Evolutionary conservation across 2,888 invertebrate species (phyloP).

Genomic region (Hyposoter didymator): DNA sequence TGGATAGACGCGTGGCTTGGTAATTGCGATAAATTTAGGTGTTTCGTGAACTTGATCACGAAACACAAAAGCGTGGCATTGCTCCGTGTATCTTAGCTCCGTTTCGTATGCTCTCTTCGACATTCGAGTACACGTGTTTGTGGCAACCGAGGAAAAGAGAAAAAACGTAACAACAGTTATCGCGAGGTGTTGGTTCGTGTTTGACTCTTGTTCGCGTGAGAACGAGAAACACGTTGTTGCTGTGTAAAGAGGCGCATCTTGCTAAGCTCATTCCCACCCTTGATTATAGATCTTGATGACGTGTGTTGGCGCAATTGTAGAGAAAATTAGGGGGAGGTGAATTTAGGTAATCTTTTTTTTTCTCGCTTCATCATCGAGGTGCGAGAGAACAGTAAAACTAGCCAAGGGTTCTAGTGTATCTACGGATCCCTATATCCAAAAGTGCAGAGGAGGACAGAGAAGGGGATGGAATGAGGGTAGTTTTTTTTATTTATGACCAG

Average conservation of each 20-base stretch:
- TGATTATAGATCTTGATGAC: conserved; percentile 59
- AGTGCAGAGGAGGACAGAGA: conserved; percentile 13
- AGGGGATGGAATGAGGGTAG: conserved; percentile 61
- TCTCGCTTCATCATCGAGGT: conserved; percentile 61
- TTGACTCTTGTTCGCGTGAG: conserved; percentile 67
- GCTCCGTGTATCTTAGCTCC: conserved; percentile 26
- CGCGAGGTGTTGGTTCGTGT: conserved; percentile 42
- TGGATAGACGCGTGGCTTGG: neutral
- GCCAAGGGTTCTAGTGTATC: conserved; percentile 51
- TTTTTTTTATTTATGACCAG: conserved; percentile 64
- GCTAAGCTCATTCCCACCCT: conserved; percentile 18
- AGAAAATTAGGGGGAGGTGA: conserved; percentile 20
- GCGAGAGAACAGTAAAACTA: conserved; percentile 64
- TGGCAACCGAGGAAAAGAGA: neutral
- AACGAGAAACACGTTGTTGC: conserved; percentile 61
- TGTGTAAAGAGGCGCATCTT: conserved; percentile 48
- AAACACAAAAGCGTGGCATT: conserved; percentile 54
- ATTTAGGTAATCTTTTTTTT: conserved; percentile 50
- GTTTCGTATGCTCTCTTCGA: neutral
- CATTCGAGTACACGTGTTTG: conserved; percentile 22
- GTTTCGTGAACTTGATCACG: conserved; percentile 59
- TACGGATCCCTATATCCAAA: conserved; percentile 1
- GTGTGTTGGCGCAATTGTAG: conserved; percentile 49
- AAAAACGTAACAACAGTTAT: neutral
- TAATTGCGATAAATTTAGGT: conserved; percentile 15